phyloP scores from a whole-genome alignment of 2,113 vertebrate genomes.

The Poecile atricapillus region DNA sequence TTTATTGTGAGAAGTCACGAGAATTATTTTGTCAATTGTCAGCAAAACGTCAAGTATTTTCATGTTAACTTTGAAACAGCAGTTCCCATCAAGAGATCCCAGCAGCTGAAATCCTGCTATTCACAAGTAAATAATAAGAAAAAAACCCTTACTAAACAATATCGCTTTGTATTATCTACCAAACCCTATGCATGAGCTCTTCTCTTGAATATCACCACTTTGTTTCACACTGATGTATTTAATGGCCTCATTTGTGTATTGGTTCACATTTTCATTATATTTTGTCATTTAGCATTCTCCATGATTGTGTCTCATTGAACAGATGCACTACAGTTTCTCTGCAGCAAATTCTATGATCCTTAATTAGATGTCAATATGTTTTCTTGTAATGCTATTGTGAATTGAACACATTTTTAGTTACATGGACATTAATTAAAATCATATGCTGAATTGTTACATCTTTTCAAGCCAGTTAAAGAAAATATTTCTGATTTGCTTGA shows the following conservation, averaged over 20 bases:
- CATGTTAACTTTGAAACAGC: constrained; percentile 39
- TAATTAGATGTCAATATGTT: constrained; percentile 84
- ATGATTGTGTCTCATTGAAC: constrained; percentile 78
- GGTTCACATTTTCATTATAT: constrained; percentile 74
- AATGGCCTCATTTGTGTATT: constrained; percentile 73
- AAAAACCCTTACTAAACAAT: constrained; percentile 25
- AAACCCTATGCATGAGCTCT: background rate
- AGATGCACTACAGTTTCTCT: constrained; percentile 78
- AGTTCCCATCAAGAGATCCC: constrained; percentile 19
- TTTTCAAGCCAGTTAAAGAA: constrained; percentile 72
- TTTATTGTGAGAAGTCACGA: constrained; percentile 25
- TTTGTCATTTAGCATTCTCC: constrained; percentile 73
- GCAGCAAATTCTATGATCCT: constrained; percentile 77
- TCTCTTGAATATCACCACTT: constrained; percentile 48
- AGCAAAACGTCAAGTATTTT: constrained; percentile 19
- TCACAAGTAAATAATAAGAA: constrained; percentile 31
- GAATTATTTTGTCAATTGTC: constrained; percentile 41
- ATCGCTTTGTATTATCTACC: constrained; percentile 22
- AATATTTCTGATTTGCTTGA: constrained; percentile 76
- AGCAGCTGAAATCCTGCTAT: constrained; percentile 61
- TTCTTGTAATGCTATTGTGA: constrained; percentile 75
- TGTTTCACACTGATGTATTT: constrained; percentile 63
- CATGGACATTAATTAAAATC: constrained; percentile 83
- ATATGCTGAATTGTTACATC: constrained; percentile 77
- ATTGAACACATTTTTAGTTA: constrained; percentile 81